Conservation (phyloP, 2,113 vertebrate species). For the Heptranchias perlo region DNA sequence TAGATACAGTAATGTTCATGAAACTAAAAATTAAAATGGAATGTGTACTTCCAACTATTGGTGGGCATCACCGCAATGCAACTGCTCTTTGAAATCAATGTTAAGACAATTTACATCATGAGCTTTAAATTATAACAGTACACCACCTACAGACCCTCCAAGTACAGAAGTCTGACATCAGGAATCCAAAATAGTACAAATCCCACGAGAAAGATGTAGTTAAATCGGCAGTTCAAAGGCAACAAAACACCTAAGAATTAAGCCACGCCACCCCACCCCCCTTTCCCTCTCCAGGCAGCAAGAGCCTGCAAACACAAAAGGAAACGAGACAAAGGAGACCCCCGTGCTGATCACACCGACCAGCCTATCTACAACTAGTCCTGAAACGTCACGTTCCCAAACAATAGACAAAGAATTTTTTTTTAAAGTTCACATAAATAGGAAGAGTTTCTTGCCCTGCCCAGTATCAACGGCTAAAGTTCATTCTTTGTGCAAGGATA, state of each 20-base stretch:
- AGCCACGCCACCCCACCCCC: slow-evolving; percentile 5
- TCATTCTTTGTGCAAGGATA: background rate
- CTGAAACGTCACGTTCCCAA: background rate
- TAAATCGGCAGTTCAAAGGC: background rate
- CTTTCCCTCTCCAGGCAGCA: background rate
- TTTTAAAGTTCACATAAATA: background rate
- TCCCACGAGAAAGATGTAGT: background rate
- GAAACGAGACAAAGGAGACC: slow-evolving; percentile 29
- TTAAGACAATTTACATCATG: background rate
- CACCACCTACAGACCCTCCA: background rate
- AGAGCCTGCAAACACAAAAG: slow-evolving; percentile 33
- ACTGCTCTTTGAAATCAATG: background rate
- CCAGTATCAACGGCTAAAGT: background rate
- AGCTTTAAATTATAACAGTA: background rate
- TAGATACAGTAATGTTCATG: background rate
- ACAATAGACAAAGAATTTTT: background rate
- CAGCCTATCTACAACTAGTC: background rate
- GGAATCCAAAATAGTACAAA: background rate
- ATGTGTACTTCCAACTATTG: background rate
- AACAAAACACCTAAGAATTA: slow-evolving; percentile 18
- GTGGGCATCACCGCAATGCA: background rate
- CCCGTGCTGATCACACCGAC: background rate
- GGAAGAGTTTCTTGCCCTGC: background rate
- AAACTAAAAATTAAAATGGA: background rate
- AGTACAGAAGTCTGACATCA: background rate